These are phyloP conservation scores for Macrocentrus cingulum DNA, from an alignment of 1,140 invertebrate genomes.

Conservation along the genomic window DNA sequence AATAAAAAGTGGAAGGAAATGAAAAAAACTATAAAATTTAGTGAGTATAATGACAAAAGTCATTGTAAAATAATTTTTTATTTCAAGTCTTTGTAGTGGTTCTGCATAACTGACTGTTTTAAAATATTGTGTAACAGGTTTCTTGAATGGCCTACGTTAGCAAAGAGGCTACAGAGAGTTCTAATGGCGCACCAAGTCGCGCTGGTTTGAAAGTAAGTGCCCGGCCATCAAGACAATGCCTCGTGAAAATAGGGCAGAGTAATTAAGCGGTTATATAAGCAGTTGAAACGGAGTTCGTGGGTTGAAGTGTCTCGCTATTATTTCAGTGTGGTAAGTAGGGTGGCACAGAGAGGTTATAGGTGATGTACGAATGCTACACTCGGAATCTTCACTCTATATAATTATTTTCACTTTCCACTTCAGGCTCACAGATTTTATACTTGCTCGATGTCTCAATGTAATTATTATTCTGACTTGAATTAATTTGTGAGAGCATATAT, in stretches of 20 bases:
- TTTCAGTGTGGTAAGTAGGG: slow-evolving; percentile 28
- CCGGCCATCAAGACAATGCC: slow-evolving; percentile 49
- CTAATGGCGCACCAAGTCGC: not conserved
- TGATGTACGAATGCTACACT: not conserved
- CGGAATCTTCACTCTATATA: slow-evolving; percentile 1
- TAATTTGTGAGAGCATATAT: too few relatives aligned
- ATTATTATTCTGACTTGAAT: too few relatives aligned
- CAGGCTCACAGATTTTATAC: too few relatives aligned
- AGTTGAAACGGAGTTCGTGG: slow-evolving; percentile 40
- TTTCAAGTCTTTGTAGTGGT: too few relatives aligned
- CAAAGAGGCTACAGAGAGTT: not conserved
- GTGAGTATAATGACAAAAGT: too few relatives aligned
- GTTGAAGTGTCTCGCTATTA: slow-evolving; percentile 34
- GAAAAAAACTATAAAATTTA: not conserved
- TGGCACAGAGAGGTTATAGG: slow-evolving; percentile 29
- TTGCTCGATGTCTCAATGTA: too few relatives aligned
- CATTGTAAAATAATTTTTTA: too few relatives aligned
- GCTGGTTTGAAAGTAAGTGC: slow-evolving; percentile 42
- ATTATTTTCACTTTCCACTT: slow-evolving; percentile 19
- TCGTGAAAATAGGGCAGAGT: slow-evolving; percentile 52
- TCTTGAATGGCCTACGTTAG: slow-evolving; percentile 15
- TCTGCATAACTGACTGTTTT: too few relatives aligned
- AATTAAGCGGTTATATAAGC: slow-evolving; percentile 55
- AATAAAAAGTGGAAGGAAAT: not conserved
- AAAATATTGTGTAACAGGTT: slow-evolving; percentile 17